Percentiles rank a stretch among this genome's conserved stretches.
These are phyloP conservation scores for Polypedilum pembai DNA, from an alignment of 1,140 invertebrate genomes.

Conservation along the genomic window DNA sequence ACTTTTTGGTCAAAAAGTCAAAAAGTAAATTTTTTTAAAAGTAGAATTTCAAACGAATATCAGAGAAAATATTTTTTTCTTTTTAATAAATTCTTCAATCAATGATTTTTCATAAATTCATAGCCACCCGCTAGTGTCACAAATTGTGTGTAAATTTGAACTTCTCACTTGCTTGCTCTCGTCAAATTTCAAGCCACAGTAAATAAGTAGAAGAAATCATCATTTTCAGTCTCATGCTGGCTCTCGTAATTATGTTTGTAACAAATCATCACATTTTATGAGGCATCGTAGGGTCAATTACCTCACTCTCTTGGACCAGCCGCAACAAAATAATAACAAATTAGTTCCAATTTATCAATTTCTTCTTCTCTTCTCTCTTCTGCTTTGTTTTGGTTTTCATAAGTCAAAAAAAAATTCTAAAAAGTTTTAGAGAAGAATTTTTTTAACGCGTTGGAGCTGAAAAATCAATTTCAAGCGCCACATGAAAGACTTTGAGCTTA, in stretches of 20 bases:
- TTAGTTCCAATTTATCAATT: slow-evolving; percentile 14
- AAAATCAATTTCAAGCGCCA: slow-evolving; percentile 17
- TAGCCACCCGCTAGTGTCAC: background rate
- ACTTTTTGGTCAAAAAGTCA: too few species aligned
- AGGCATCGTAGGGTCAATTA: slow-evolving; percentile 7
- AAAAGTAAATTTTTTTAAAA: too few species aligned
- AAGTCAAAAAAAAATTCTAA: background rate
- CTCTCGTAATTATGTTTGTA: slow-evolving; percentile 13
- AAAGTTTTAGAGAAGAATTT: background rate
- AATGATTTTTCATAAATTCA: background rate
- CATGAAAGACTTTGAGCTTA: background rate
- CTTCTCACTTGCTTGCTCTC: background rate
- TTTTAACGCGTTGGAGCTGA: background rate
- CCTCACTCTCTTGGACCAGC: background rate
- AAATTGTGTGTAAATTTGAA: background rate
- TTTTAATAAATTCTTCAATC: too few species aligned
- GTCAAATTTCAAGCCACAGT: background rate
- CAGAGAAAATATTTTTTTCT: too few species aligned
- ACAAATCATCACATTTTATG: slow-evolving; percentile 13
- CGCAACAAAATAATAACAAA: slow-evolving; percentile 12
- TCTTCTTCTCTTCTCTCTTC: background rate
- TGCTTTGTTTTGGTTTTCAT: background rate
- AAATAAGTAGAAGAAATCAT: background rate
- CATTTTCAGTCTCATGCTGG: background rate
- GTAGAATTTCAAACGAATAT: too few species aligned